These are phyloP conservation scores for Chironomus riparius DNA, from an alignment of 2,888 invertebrate genomes.

Conservation along the genomic window DNA sequence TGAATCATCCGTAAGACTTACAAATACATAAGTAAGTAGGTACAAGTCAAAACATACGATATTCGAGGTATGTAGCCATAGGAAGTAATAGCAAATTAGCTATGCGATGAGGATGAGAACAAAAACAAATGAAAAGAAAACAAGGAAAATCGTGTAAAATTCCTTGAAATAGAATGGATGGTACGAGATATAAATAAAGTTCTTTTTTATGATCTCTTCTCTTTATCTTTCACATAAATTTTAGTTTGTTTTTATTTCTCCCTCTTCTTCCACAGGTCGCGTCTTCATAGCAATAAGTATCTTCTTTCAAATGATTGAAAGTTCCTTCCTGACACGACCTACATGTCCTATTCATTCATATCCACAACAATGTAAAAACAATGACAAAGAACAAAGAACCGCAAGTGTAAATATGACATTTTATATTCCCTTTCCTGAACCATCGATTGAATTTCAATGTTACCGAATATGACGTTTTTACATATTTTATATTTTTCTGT, in stretches of 20 bases:
- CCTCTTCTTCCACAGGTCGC: background rate
- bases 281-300: background rate
- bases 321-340: background rate
- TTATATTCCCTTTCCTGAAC: no score
- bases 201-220: background rate
- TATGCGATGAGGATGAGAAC: background rate
- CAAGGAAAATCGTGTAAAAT: background rate
- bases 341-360: background rate
- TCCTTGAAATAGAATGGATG: background rate
- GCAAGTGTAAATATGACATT: no score
- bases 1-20: no score
- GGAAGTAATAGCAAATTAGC: background rate
- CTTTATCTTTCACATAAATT: no score
- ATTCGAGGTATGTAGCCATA: background rate
- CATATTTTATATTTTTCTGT: no score
- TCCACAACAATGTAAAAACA: no score
- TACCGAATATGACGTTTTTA: no score
- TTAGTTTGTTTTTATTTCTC: background rate
- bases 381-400: no score
- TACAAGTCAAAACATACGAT: no score
- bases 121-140: background rate
- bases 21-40: no score
- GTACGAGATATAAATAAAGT: background rate
- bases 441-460: no score
- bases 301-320: constrained; percentile 1